Base-by-base conservation (phyloP, 1,140 invertebrate species). In the Drosophila athabasca region DNA sequence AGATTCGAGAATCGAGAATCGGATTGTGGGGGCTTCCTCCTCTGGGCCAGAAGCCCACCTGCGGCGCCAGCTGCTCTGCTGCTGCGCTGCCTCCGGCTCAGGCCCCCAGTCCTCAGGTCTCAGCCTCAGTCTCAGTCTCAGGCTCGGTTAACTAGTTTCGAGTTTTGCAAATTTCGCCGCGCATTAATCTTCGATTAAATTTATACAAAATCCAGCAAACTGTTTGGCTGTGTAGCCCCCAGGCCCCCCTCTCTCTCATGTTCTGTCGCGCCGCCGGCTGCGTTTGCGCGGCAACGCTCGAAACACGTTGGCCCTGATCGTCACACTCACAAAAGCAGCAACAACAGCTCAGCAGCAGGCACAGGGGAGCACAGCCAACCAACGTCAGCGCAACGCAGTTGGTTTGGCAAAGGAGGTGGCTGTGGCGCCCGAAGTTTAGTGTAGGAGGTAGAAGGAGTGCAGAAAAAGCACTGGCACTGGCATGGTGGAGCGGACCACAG, bases 231-330 rank as follows among this genome's bases (percentile, higher is more conserved):
- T 69, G 65, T 53, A 70, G 69, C 67, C 52, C 67, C 35, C 3
- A 4, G 3, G 9, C 35, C 11, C 58, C 60, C 61, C 64, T 61
- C 41, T 35, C 26, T 52, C 15, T 41, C 15, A 39, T n/a, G 44
- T 44, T 44, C 57, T 65, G 69, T 70, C 57, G 53, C 57, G 46
- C 31, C 55, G 71, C 53, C 70, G 59, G 50, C 51, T 76, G 44
- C 64, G 74, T 54, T 62, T 62, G 61, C 58, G 58, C 48, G 65
- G 19, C 57, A 15, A 44, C 24, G 1, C 11, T 39, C 35, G 24
- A 72, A 74, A 81, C 79, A 75, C 55, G 79, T 78, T 82, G 70
- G 53, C 79, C 79, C 61, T 82, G 79, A 79, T 82, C 79, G 67
- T 39, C 35, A 39, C 49, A 39, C 52, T 26, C 62, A 57, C 55